A percentile compares a stretch with the other conserved stretches of the same genome.
Conservation (phyloP, 2,113 vertebrate species). For the Anarhynchus alexandrinus region DNA sequence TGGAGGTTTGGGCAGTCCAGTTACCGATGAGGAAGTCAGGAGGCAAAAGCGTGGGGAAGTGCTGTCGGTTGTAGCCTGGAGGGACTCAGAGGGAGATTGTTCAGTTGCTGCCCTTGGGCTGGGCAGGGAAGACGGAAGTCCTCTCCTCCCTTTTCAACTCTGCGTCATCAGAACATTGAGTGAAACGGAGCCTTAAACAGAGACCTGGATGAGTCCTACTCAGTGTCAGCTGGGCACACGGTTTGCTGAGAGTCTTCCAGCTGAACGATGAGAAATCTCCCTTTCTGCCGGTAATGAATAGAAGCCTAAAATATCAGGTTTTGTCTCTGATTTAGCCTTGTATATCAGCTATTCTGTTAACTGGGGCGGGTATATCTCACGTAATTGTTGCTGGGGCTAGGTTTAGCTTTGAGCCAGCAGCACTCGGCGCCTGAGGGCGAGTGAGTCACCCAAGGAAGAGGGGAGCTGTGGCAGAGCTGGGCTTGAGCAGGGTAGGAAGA, state of each 20-base stretch:
- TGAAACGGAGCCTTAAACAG: background rate
- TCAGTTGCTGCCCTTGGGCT: background rate
- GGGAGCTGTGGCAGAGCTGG: background rate
- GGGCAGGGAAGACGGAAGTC: background rate
- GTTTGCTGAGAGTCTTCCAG: background rate
- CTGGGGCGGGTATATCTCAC: background rate
- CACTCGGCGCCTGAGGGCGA: background rate
- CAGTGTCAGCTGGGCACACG: background rate
- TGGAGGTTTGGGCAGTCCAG: background rate
- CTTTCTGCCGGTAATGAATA: background rate
- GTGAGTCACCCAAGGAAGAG: background rate
- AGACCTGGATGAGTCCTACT: background rate
- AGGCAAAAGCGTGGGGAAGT: too few species aligned
- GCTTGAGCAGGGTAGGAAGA: background rate
- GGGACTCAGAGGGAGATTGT: background rate
- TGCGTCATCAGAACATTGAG: background rate
- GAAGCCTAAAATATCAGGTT: background rate
- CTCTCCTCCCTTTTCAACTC: background rate
- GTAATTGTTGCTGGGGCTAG: background rate
- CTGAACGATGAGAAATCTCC: background rate
- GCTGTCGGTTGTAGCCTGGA: background rate
- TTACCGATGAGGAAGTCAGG: fast-evolving
- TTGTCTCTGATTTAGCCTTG: background rate
- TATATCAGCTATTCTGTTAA: background rate
- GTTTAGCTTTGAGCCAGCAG: background rate